Evolutionary conservation across 2,797 vertebrate genomes (phyloP), one percentile per base, ranked within the genome.

Genomic region (Geotria australis): DNA sequence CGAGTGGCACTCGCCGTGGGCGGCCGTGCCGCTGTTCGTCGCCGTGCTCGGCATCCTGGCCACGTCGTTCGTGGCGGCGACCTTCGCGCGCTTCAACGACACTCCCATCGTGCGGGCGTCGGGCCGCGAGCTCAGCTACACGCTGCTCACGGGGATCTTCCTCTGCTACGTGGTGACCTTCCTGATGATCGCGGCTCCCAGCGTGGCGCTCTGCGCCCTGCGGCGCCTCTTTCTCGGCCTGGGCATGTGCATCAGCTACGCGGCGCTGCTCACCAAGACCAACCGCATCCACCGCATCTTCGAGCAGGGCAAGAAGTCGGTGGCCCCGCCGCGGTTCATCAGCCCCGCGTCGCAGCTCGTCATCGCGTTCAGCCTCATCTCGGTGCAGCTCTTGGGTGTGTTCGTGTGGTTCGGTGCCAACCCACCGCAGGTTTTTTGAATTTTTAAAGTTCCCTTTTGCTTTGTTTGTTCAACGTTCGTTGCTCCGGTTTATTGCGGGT

Each of bases 241-340:
- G 2, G 86, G 86, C 57, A 94, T 93, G 85, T 86, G 86, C 64
- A 78, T 94, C 68, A 94, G 86, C 70, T 93, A 94, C 1, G 83
- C 86, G 0, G 85, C 86, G 1, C 73, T 94, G 67, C 81, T 94
- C 57, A 94, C 85, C 69, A 94, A 94, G 75, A 93, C 85, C 62
- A 93, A 93, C 71, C 79, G 85, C 61, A 93, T 93, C 70, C 91
- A 91, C 72, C 80, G 85, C 67, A 93, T 93, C 73, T 93, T 93
- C 7, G 85, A 89, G 72, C 85, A 91, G 70, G 85, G 85, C 68
- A 94, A 94, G 69, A 81, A 80, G 70, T 88, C 83, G 0, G 84
- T 93, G 62, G 86, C 80, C 1, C 80, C 79, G 6, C 86, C 85
- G 1, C 74, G 81, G 47, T 85, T 89, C 64, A 94, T 94, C 73